Evolutionary conservation across 2,797 vertebrate species (phyloP).

Genomic region (Myotis findleyi): DNA sequence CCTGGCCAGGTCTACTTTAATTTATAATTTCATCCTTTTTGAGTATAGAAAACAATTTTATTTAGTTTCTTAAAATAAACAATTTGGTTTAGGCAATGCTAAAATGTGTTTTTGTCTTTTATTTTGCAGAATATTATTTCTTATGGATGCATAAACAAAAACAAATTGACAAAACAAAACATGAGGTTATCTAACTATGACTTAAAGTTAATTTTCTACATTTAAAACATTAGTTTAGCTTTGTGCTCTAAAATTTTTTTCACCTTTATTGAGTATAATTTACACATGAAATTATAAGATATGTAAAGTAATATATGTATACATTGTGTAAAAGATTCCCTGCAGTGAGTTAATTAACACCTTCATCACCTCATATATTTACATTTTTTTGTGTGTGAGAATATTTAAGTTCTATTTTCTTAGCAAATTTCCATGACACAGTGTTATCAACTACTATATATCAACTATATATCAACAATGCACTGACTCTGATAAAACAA

Average conservation of each 20-base stretch:
- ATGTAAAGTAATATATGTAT: neutral
- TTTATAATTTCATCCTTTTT: neutral
- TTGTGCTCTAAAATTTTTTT: neutral
- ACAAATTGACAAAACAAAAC: conserved; percentile 19
- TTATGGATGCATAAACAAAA: neutral
- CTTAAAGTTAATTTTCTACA: neutral
- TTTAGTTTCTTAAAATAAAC: neutral
- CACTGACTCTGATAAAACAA: neutral
- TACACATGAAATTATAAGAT: neutral
- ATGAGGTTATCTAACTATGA: neutral
- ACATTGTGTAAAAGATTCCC: neutral
- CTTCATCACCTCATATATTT: neutral
- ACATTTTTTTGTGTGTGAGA: neutral
- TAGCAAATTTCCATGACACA: neutral
- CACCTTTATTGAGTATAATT: neutral
- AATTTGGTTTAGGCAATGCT: neutral
- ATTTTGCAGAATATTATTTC: conserved; percentile 9
- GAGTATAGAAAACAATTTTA: neutral
- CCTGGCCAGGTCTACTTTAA: no score
- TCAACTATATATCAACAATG: neutral
- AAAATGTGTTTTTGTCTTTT: neutral
- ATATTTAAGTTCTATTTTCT: neutral
- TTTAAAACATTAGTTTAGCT: neutral
- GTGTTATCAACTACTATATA: neutral
- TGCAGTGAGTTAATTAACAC: neutral